Evolutionary conservation across 2,797 vertebrate species (phyloP).

Genomic region (Premnoplex brunnescens): DNA sequence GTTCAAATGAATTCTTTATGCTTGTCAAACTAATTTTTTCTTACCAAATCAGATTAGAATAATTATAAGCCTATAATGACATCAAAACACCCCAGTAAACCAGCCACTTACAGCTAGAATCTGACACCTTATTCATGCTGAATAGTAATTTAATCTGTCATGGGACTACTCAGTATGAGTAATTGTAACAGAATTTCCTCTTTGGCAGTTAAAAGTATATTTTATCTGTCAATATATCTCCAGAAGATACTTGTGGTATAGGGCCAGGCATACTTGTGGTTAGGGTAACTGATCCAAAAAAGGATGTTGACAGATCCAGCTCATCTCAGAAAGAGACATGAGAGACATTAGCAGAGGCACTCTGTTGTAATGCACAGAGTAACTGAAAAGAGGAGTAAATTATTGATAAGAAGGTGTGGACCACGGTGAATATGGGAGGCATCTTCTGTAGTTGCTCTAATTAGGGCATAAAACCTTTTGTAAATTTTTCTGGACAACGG

Average conservation of each 20-base stretch:
- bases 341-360: background rate
- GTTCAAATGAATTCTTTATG: constrained; percentile 47
- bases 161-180: constrained; percentile 21
- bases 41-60: constrained; percentile 54
- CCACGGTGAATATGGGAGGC: background rate
- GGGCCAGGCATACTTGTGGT: background rate
- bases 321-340: background rate
- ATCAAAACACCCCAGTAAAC: constrained; percentile 43
- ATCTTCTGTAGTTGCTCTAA: constrained; percentile 29
- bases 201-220: constrained; percentile 28
- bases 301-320: background rate
- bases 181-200: constrained; percentile 18
- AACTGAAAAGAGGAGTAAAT: background rate
- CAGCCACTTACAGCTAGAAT: constrained; percentile 36
- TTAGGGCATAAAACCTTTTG: constrained; percentile 16
- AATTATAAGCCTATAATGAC: constrained; percentile 48
- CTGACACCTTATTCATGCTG: constrained; percentile 44
- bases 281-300: background rate
- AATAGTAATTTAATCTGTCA: constrained; percentile 45
- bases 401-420: constrained; percentile 13
- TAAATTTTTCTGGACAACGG: constrained; percentile 5
- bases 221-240: constrained; percentile 22
- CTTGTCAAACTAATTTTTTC: constrained; percentile 45
- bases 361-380: background rate
- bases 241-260: background rate